Percentiles rank a stretch among this genome's conserved stretches.
phyloP scores from a whole-genome alignment of 1,140 invertebrate species.

The Thalassaphorura encarpata region DNA sequence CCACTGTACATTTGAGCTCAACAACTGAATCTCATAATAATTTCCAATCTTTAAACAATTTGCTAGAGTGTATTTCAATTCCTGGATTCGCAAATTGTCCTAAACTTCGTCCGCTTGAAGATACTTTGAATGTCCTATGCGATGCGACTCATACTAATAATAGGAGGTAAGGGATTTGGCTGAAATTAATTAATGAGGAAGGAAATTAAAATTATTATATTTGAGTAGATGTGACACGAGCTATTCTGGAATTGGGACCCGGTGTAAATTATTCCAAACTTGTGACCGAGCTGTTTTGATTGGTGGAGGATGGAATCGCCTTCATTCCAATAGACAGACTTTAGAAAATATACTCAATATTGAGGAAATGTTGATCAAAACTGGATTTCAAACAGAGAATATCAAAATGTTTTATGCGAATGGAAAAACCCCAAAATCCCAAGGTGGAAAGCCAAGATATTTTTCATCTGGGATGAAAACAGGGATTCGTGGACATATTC shows the following conservation, averaged over 20 bases:
- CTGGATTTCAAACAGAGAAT: slow-evolving; percentile 43
- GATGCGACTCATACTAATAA: slow-evolving; percentile 43
- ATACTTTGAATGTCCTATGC: slow-evolving; percentile 40
- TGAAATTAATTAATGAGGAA: background rate
- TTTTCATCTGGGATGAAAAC: slow-evolving; percentile 43
- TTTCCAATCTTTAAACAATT: background rate
- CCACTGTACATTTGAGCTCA: slow-evolving; percentile 16
- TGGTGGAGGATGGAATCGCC: slow-evolving; percentile 47
- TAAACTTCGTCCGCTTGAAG: slow-evolving; percentile 36
- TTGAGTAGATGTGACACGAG: slow-evolving; percentile 39
- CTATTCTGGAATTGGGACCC: slow-evolving; percentile 38
- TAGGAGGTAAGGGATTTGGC: slow-evolving; percentile 29
- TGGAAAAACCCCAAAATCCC: slow-evolving; percentile 33
- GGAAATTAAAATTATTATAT: background rate
- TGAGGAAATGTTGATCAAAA: slow-evolving; percentile 40
- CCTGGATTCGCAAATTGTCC: slow-evolving; percentile 41
- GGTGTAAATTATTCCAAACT: slow-evolving; percentile 44
- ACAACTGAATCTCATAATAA: background rate
- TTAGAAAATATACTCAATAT: slow-evolving; percentile 38
- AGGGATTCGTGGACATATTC: slow-evolving; percentile 42
- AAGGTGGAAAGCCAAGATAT: slow-evolving; percentile 31
- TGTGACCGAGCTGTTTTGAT: slow-evolving; percentile 47
- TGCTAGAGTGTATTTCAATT: slow-evolving; percentile 28
- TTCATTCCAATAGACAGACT: slow-evolving; percentile 37
- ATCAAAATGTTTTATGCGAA: slow-evolving; percentile 49